A percentile compares a stretch with the other conserved stretches of the same genome.
phyloP scores from a whole-genome alignment of 2,888 invertebrate species.

The Epinotia bilunana region DNA sequence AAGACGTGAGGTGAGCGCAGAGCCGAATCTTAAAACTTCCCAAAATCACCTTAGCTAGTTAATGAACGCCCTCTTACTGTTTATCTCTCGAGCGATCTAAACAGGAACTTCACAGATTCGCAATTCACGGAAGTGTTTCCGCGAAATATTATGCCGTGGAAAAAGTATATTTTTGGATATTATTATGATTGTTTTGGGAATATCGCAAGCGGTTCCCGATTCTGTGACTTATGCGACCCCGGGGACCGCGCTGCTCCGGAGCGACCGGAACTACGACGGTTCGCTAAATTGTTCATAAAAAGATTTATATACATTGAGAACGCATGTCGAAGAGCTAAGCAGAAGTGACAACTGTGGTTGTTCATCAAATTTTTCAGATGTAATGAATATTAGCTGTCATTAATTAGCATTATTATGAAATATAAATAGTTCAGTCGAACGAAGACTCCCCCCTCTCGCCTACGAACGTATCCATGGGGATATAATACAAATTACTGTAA shows the following conservation, averaged over 20 bases:
- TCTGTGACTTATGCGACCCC: conserved; percentile 75
- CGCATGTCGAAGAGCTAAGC: not conserved
- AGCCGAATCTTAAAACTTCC: too few species aligned
- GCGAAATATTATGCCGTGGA: conserved; percentile 8
- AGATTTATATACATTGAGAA: not conserved
- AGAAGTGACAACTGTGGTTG: conserved; percentile 8
- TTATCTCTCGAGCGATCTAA: not conserved
- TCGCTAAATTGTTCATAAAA: conserved; percentile 25
- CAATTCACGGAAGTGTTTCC: conserved; percentile 19
- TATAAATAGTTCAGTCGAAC: too few species aligned
- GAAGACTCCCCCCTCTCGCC: too few species aligned
- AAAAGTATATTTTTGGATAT: conserved; percentile 53
- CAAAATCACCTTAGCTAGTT: too few species aligned
- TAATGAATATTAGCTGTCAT: conserved; percentile 4
- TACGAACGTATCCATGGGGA: too few species aligned
- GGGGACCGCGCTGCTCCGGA: conserved; percentile 58
- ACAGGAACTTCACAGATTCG: not conserved
- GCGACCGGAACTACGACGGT: conserved; percentile 48
- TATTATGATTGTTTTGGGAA: conserved; percentile 80
- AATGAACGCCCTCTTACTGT: too few species aligned
- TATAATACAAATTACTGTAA: not conserved
- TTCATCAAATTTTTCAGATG: not conserved
- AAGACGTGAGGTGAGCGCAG: too few species aligned
- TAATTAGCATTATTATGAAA: not conserved
- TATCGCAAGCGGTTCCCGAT: conserved; percentile 69